Base-by-base conservation (phyloP, 2,113 vertebrate species). In the Nothoprocta pentlandii region DNA sequence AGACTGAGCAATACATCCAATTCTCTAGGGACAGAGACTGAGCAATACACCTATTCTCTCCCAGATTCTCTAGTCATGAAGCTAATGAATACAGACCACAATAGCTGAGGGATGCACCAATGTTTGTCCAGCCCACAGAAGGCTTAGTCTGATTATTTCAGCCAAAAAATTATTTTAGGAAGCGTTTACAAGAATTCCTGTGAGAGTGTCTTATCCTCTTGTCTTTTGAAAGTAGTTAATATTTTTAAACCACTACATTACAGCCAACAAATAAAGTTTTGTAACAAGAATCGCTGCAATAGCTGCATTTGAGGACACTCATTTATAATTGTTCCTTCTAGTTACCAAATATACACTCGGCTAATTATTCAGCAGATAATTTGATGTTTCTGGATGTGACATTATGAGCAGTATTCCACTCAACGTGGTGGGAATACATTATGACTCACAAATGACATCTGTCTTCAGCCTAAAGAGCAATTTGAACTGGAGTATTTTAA, bases 291-390 rank as follows among this genome's bases (percentile, higher is more conserved):
- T 73, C 44, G 21, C 44, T 90, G 23, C 44, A 80, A 21, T 56
- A 92, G 68, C 7, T 87, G 6, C 62, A 53, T 79, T 78, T 83
- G 59, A 36, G 66, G 74, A 42, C 15, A 53, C 21, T 44, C 61
- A 80, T 75, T 81, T 86, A n/a, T 80, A 62, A 44, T 64, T 71
- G 1, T 58, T 80, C 76, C 86, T 92, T 81, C 76, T 64, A 73
- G 73, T 58, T 92, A 47, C 68, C 22, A 88, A 86, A 87, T 85
- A 95, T 80, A 88, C 3, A 75, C 20, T 47, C 23, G 75, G 93
- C 85, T 88, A 90, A 95, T 93, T 84, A 90, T 80, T 95, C 93
- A 68, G 42, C 53, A 81, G 76, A 90, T 91, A 93, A 95, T 92
- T 83, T 94, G 85, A 92, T 94, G 85, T 61, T 94, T 92, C 92